Conservation (phyloP, 2,888 invertebrate genomes). For the Drepanosiphum platanoidis region DNA sequence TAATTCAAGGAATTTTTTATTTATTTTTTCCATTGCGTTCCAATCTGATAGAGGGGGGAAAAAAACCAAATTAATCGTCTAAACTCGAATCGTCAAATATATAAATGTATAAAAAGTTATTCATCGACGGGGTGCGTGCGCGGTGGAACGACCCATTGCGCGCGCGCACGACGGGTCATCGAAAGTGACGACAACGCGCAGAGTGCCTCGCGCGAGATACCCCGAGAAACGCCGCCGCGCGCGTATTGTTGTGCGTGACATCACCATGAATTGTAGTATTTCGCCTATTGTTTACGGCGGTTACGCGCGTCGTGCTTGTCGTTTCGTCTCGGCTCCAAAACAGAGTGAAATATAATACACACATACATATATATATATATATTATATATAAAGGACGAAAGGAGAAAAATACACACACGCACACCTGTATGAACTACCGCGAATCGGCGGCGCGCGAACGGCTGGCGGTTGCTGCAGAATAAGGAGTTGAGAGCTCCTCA, state of each 20-base stretch:
- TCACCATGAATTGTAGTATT: background rate
- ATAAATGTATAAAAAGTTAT: too few species aligned
- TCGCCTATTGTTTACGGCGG: background rate
- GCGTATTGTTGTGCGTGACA: background rate
- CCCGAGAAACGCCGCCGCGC: too few species aligned
- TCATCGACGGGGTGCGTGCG: too few species aligned
- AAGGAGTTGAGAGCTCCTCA: slow-evolving; percentile 41
- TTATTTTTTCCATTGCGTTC: too few species aligned
- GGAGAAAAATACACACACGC: background rate
- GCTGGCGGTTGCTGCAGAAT: background rate
- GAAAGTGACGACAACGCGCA: background rate
- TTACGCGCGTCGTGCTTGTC: background rate
- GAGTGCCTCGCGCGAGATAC: background rate
- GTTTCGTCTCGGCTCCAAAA: slow-evolving; percentile 13
- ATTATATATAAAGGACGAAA: too few species aligned
- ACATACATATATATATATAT: too few species aligned
- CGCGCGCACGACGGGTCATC: too few species aligned
- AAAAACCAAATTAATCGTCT: too few species aligned
- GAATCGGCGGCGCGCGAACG: background rate
- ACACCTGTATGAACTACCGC: slow-evolving; percentile 44
- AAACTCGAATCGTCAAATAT: too few species aligned
- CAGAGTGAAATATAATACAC: background rate
- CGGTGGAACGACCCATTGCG: too few species aligned
- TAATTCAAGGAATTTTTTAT: too few species aligned
- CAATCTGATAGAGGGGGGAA: too few species aligned